Base-by-base conservation (phyloP, 2,113 vertebrate genomes). In the Pollimyrus isidori region DNA sequence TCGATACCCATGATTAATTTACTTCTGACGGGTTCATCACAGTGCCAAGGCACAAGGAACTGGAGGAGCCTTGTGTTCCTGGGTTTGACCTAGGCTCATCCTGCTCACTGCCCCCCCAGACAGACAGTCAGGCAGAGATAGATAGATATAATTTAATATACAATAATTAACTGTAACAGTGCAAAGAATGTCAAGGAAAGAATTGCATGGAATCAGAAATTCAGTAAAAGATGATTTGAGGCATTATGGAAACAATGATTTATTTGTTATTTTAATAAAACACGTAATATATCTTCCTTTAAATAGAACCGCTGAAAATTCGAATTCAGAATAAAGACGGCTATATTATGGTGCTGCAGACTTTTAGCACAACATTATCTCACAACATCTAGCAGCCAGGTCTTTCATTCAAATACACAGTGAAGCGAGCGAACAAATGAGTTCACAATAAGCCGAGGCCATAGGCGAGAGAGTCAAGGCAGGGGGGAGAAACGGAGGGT, bases 21-120 rank as follows among this genome's bases (percentile, higher is more conserved):
- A 95, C 95, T 96, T 95, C 94, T 95, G 95, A 95, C 95, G 95
- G 96, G 95, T 94, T 95, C 94, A 94, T 94, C 91, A 93, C 92
- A 94, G 95, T 91, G 87, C 92, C 92, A 90, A 93, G 91, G 91
- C 91, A 91, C 91, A 91, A 92, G 89, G 94, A 93, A 93, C 91
- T 93, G 91, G 92, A 94, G 91, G 92, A 76, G 90, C 93, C 92
- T 92, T 90, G 89, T 85, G 76, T 52, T 90, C 82, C 86, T 84
- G 65, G 69, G 89, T 90, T 86, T 91, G 90, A 89, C 91, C 90
- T 89, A 52, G 65, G 30, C 39, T 19, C 42, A 35, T 90, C 89
- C 76, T 85, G 50, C 52, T 91, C 88, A 87, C 90, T 89, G 49
- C 85, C 87, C 30, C 17, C 5, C 17, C 52, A 4, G 17, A 53